Percentiles rank a stretch among this genome's conserved stretches.
These are phyloP conservation scores for Campylorhamphus procurvoides DNA, from an alignment of 2,113 vertebrate genomes.

Conservation along the genomic window DNA sequence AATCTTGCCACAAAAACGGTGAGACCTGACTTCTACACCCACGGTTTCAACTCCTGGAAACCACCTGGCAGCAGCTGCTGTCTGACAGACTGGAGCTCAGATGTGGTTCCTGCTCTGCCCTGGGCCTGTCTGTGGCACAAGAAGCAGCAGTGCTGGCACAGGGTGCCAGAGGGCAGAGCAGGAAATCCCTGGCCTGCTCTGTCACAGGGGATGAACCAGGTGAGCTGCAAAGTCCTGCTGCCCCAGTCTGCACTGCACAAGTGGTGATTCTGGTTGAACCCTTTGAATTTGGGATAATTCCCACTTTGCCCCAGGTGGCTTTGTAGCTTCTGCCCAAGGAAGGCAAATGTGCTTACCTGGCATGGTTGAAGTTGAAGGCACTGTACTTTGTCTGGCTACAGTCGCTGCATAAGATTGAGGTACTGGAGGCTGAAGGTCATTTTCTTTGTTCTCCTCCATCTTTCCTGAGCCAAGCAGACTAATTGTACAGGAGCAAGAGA, in stretches of 20 bases:
- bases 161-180: background rate
- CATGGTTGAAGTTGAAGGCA: constrained; percentile 80
- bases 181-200: background rate
- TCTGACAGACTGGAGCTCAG: background rate
- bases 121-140: background rate
- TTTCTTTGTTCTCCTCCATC: constrained; percentile 72
- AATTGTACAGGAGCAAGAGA: background rate
- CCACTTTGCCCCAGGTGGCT: background rate
- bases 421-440: constrained; percentile 62
- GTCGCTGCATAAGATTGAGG: constrained; percentile 91
- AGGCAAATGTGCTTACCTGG: constrained; percentile 73
- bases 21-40: background rate
- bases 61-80: background rate
- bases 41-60: background rate
- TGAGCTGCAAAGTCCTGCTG: background rate
- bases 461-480: constrained; percentile 83
- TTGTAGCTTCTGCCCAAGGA: background rate
- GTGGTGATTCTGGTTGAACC: background rate
- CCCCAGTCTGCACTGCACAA: background rate
- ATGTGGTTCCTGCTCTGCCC: background rate
- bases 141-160: background rate
- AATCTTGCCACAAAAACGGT: background rate
- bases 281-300: background rate
- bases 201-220: background rate
- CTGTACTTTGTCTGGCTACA: constrained; percentile 83